These are phyloP conservation scores for Archips xylosteana DNA, from an alignment of 2,888 invertebrate species.

Conservation along the genomic window DNA sequence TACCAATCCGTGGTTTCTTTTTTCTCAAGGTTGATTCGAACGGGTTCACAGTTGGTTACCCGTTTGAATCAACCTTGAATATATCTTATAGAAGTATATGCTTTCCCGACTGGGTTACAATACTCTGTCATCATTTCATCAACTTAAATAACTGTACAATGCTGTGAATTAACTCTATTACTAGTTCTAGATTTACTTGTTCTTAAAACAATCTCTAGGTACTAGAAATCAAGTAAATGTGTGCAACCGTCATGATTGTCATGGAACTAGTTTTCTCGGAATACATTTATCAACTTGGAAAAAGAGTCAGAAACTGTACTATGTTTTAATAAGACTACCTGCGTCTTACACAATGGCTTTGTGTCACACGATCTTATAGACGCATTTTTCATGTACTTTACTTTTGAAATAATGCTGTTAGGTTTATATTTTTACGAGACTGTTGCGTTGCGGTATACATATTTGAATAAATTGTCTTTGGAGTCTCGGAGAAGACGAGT, in stretches of 20 bases:
- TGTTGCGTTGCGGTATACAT: neutral
- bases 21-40: no score
- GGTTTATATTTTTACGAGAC: neutral
- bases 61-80: no score
- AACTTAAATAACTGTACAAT: no score
- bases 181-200: neutral
- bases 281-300: neutral
- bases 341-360: constrained; percentile 13
- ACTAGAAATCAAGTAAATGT: neutral
- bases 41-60: no score
- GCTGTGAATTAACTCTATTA: no score
- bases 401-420: neutral
- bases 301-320: neutral
- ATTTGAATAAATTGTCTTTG: no score
- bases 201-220: neutral
- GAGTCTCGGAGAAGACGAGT: no score
- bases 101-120: neutral
- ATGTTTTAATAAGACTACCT: neutral
- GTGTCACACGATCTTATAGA: constrained; percentile 6
- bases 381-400: neutral
- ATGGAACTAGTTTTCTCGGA: neutral
- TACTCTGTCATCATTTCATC: neutral
- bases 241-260: neutral
- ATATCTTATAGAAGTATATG: neutral
- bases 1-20: no score